Evolutionary conservation across 1,140 invertebrate species (phyloP), one percentile per base, ranked within the genome.

Genomic region (Drosophila bipectinata): DNA sequence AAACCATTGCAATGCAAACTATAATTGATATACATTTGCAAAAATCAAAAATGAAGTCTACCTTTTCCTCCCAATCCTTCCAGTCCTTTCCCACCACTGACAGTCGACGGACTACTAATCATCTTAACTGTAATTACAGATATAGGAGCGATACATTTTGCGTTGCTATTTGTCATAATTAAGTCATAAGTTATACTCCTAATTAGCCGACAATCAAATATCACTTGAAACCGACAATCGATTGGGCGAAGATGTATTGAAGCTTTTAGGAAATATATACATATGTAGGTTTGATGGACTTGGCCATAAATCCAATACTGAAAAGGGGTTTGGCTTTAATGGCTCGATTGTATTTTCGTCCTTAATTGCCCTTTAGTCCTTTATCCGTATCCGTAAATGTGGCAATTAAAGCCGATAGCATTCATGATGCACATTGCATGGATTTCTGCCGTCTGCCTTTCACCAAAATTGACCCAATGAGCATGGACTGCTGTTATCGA

Each of bases 401-500:
- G 15, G 41, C 41, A 18, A 44, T 44, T 44, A 44, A 18, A 14
- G 41, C 41, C 8, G 15, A 44, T 18, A 18, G 10, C 39, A 41
- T 4, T 41, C 6, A 41, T 14, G 39, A 41, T 51, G 9, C 9
- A 14, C 4, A n/a, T 68, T 30, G 26, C 49, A 37, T 37, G 3
- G 34, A 37, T 37, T 28, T 26, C 26, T 28, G 26, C 26, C 15
- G 15, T 28, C 26, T 7, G 26, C 26, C 26, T 28, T 28, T 28
- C 6, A 28, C 26, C 26, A 4, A 34, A 34, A 10, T 34, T 34
- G 32, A 34, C 34, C 34, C 34, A 37, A 37, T 37, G 34, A 32
- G 24, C 26, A 34, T 8, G 15, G 34, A 45, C n/a, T 28, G 61
- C n/a, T 28, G 61, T 4, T 57, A 69, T 69, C 67, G 67, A 71